A percentile compares a stretch with the other conserved stretches of the same genome.
phyloP scores from a whole-genome alignment of 2,113 vertebrate species.

The Zosterops lateralis region DNA sequence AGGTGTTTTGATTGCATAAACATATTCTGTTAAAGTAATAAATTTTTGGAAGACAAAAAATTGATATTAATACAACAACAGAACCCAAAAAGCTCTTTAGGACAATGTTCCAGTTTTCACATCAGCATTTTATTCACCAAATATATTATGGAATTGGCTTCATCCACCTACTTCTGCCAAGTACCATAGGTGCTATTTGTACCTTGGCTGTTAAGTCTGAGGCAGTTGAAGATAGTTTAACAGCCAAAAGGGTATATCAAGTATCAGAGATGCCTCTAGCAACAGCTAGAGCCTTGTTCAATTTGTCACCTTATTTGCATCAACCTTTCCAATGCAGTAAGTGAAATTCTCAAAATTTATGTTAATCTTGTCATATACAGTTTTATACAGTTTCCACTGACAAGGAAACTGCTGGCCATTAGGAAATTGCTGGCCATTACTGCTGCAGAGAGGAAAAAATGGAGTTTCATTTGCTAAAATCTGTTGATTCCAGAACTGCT shows the following conservation, averaged over 20 bases:
- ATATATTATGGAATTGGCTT: background rate
- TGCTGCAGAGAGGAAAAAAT: background rate
- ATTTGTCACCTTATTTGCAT: conserved; percentile 71
- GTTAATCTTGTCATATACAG: conserved; percentile 53
- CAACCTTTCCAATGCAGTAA: conserved; percentile 57
- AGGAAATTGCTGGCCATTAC: background rate
- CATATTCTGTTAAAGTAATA: background rate
- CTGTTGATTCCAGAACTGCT: background rate
- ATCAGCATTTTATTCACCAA: background rate
- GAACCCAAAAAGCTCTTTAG: background rate
- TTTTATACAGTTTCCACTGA: conserved; percentile 16
- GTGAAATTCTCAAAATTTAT: conserved; percentile 49
- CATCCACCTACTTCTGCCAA: background rate
- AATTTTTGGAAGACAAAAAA: background rate
- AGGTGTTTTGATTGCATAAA: background rate
- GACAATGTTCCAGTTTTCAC: background rate
- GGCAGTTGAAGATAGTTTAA: conserved; percentile 60
- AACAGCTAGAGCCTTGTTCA: conserved; percentile 69
- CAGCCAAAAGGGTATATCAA: conserved; percentile 57
- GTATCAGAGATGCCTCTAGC: conserved; percentile 60
- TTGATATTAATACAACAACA: background rate
- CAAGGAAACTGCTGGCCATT: background rate
- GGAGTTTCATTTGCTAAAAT: background rate
- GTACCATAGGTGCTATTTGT: background rate
- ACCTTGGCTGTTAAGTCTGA: conserved; percentile 64